Base-by-base conservation (phyloP, 1,140 invertebrate species). In the Scaptomyza montana region DNA sequence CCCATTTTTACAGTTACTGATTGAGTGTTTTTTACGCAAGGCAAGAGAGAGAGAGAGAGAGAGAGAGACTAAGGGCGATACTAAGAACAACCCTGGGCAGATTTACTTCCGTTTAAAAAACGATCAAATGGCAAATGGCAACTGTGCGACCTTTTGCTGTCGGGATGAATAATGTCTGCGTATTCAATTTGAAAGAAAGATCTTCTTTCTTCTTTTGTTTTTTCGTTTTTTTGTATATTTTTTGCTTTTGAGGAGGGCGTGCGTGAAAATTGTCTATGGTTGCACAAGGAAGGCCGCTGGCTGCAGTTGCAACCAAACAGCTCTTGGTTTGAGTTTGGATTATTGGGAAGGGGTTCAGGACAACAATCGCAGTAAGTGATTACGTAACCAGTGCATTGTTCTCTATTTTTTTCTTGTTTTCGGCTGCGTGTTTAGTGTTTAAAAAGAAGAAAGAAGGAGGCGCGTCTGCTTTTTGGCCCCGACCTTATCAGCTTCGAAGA, bases 311-410 rank as follows among this genome's bases (percentile, higher is more conserved):
- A 43, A 43, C 12, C 21, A 2, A 25, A 25, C 16, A 41, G 50
- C 30, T 21, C 49, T 5, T 7, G 63, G 77, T 47, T 43, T 21
- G 36, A n/a, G n/a, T n/a, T n/a, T n/a, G n/a, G n/a, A n/a, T n/a
- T n/a, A n/a, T n/a, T n/a, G 64, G 71, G 41, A 16, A 25, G 21
- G 21, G 21, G 46, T 62, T 46, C 71, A 84, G 77, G 69, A 86
- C 81, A 73, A 79, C 75, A 89, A 85, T 80, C 73, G 81, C 78
- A 69, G 86, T 89, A 86, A 86, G 80, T 81, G 85, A 89, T 90
- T 90, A 90, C 71, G 76, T 90, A 86, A 79, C 81, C 68, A 77
- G 77, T 63, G 78, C 86, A 90, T 89, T 86, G 85, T 90, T 80
- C 69, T 69, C 57, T 55, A 70, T 45, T 30, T 5, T 30, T 9